phyloP scores from a whole-genome alignment of 2,113 vertebrate genomes.

The Ophthalmolycus amberensis region DNA sequence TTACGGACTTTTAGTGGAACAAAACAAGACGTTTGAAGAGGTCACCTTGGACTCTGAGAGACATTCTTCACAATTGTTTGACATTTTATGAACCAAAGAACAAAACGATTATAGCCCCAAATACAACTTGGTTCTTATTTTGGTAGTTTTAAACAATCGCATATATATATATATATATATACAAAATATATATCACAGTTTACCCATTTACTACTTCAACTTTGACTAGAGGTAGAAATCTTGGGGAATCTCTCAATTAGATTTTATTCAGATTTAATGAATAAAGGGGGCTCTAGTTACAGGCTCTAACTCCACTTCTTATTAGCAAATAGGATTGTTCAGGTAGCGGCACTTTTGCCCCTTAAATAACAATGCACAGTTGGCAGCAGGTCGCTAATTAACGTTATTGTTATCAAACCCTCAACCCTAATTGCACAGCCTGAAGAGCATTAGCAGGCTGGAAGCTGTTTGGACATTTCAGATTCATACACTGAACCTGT shows the following conservation, averaged over 20 bases:
- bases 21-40: background rate
- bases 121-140: background rate
- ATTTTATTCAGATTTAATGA: too few relatives aligned
- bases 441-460: background rate
- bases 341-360: background rate
- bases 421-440: background rate
- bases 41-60: background rate
- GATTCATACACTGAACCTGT: background rate
- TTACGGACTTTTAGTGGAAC: background rate
- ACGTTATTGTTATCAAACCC: background rate
- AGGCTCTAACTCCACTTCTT: background rate
- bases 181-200: background rate
- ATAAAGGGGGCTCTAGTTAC: background rate
- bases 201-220: background rate
- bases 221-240: background rate
- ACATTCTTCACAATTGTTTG: background rate
- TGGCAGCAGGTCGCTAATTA: background rate
- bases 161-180: too few relatives aligned
- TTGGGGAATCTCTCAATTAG: background rate
- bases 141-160: too few relatives aligned
- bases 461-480: background rate
- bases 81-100: background rate
- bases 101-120: too few relatives aligned
- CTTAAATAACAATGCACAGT: background rate
- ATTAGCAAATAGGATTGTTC: background rate